Base-by-base conservation (phyloP, 2,888 invertebrate species). In the Philonicus albiceps region DNA sequence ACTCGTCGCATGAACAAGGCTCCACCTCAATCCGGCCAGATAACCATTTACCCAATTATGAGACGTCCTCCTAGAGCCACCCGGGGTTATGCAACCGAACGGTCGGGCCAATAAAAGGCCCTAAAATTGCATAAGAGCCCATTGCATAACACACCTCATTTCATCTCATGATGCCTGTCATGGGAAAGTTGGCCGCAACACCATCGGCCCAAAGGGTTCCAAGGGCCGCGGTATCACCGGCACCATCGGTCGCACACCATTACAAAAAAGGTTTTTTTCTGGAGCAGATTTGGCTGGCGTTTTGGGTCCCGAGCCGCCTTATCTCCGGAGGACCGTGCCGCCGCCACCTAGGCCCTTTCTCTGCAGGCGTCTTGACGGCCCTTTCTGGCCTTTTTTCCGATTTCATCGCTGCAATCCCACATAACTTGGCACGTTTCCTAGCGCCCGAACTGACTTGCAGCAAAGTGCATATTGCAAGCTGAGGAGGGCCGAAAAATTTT, bases 381-480 rank as follows among this genome's bases (percentile, higher is more conserved):
- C 27, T 81, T 55, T 64, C 55, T 64, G 7, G 13, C 27, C 22
- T 19, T 64, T 53, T 19, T 64, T 64, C 22, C 64, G 13, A 27
- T 64, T 64, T 64, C 27, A 22, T 27, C 19, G 16, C 2, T 13
- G 16, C 13, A 30, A 30, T 64, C 53, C 34, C 31, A 64, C 22
- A 64, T 81, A n/a, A 31, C 55, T 81, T 81, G 81, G 81, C 81
- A 81, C 81, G 55, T 31, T 81, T 81, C 81, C 81, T 81, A 13
- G 55, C 22, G 31, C 64, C 22, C 16, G 37, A 64, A 34, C 37
- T 81, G 55, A 55, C 55, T 37, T 81, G 81, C 81, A 81, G 64
- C 81, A 81, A 81, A 31, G 81, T 81, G 81, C 64, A 64, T n/a
- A n/a, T n/a, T n/a, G 16, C 81, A 64, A 11, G 13, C 40, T 43